These are phyloP conservation scores for Laupala kohalensis DNA, from an alignment of 1,140 invertebrate species.

Conservation along the genomic window DNA sequence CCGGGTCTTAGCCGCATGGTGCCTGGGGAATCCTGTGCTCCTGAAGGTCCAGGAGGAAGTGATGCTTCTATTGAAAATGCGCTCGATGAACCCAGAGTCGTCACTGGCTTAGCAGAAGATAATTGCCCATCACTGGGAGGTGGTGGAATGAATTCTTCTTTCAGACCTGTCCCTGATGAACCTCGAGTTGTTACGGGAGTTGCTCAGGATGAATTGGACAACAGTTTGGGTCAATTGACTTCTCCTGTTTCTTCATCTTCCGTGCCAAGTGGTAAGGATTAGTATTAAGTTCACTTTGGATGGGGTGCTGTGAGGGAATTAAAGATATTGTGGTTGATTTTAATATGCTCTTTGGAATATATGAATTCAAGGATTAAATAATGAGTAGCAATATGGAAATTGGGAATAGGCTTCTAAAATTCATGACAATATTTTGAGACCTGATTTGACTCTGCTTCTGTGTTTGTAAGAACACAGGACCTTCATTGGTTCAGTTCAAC, in stretches of 20 bases:
- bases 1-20: slow-evolving; percentile 31
- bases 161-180: slow-evolving; percentile 17
- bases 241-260: not conserved
- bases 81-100: not conserved
- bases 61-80: not conserved
- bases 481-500: too few species aligned
- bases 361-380: too few species aligned
- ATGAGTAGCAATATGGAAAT: too few species aligned
- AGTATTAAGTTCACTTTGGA: too few species aligned
- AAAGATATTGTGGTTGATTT: too few species aligned
- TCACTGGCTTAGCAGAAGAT: not conserved
- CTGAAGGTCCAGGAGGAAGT: slow-evolving; percentile 18
- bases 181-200: slow-evolving; percentile 23
- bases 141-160: not conserved
- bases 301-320: too few species aligned
- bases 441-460: too few species aligned
- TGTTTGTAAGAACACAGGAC: too few species aligned
- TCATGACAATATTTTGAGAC: too few species aligned
- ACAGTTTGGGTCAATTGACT: slow-evolving; percentile 3
- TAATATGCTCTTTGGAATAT: too few species aligned
- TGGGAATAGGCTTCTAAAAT: too few species aligned
- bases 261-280: not conserved
- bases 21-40: slow-evolving; percentile 26
- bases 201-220: slow-evolving; percentile 18
- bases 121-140: not conserved